A percentile compares a stretch with the other conserved stretches of the same genome.
Evolutionary conservation across 2,888 invertebrate genomes (phyloP).

Genomic region (Sialis fuliginosa): DNA sequence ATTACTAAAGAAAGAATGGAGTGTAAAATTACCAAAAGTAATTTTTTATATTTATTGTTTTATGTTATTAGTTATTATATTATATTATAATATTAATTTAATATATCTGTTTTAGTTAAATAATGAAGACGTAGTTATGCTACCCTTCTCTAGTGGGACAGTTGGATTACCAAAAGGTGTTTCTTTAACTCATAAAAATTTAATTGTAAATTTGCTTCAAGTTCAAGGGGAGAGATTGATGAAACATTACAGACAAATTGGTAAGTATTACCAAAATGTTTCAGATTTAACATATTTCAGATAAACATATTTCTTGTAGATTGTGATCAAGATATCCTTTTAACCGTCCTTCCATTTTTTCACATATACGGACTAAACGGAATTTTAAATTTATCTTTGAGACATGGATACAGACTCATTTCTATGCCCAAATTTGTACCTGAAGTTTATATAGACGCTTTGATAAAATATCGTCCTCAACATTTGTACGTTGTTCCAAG

Average conservation of each 20-base stretch:
- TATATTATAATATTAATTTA: not conserved
- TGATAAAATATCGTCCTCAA: constrained; percentile 39
- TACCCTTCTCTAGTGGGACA: constrained; percentile 55
- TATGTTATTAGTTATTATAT: not conserved
- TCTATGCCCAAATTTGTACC: constrained; percentile 57
- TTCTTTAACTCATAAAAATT: constrained; percentile 50
- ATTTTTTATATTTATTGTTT: constrained; percentile 7
- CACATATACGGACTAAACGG: constrained; percentile 63
- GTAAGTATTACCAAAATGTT: constrained; percentile 13
- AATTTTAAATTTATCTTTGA: constrained; percentile 40
- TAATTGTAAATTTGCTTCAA: constrained; percentile 28
- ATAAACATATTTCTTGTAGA: constrained; percentile 20
- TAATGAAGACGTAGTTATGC: constrained; percentile 32
- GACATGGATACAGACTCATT: constrained; percentile 41
- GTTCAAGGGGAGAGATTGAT: constrained; percentile 24
- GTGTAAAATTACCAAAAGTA: constrained; percentile 26
- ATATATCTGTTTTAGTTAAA: constrained; percentile 19
- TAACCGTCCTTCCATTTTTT: constrained; percentile 57
- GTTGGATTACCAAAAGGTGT: constrained; percentile 73
- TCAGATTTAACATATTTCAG: no score
- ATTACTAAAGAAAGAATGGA: constrained; percentile 20
- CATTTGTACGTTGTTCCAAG: constrained; percentile 60
- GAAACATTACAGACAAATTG: constrained; percentile 27
- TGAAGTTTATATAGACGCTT: constrained; percentile 47
- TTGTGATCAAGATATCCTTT: constrained; percentile 32